phyloP scores from a whole-genome alignment of 2,113 vertebrate species.

The Physeter macrocephalus region DNA sequence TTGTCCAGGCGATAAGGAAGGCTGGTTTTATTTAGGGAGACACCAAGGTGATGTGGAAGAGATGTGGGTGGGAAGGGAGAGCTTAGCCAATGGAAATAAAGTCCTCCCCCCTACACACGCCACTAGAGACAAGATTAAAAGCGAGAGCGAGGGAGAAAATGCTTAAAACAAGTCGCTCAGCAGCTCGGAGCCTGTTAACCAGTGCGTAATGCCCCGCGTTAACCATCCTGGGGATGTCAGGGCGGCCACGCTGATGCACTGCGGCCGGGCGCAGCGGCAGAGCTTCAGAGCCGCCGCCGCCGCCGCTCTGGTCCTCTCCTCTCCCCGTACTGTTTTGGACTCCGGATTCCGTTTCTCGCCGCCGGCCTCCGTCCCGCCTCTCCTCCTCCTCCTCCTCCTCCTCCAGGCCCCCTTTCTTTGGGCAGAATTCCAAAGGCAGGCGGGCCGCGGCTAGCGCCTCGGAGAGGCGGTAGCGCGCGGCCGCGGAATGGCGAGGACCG shows the following conservation, averaged over 20 bases:
- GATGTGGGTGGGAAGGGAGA: conserved; percentile 85
- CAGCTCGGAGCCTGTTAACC: conserved; percentile 72
- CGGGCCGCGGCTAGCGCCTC: neutral
- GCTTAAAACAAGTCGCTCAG: conserved; percentile 72
- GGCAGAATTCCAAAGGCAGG: conserved; percentile 59
- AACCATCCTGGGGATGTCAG: conserved; percentile 52
- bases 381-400: conserved; percentile 51
- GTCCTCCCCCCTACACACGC: conserved; percentile 83
- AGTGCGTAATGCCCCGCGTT: conserved; percentile 69
- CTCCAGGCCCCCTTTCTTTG: conserved; percentile 30
- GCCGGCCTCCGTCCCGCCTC: conserved; percentile 31
- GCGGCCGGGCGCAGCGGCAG: conserved; percentile 41
- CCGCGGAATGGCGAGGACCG: neutral
- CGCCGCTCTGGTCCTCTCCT: neutral
- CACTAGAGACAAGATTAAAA: conserved; percentile 79
- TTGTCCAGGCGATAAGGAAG: conserved; percentile 85
- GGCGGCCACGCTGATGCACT: conserved; percentile 60
- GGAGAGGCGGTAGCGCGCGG: conserved; percentile 29
- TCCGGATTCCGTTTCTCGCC: conserved; percentile 38
- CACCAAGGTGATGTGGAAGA: conserved; percentile 89
- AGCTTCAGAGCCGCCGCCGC: neutral
- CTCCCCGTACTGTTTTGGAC: conserved; percentile 20
- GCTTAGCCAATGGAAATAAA: conserved; percentile 84
- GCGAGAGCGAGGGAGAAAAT: conserved; percentile 71
- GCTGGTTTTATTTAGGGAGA: conserved; percentile 89